A percentile compares a stretch with the other conserved stretches of the same genome.
Evolutionary conservation across 2,797 vertebrate species (phyloP).

Genomic region (Coendou prehensilis): DNA sequence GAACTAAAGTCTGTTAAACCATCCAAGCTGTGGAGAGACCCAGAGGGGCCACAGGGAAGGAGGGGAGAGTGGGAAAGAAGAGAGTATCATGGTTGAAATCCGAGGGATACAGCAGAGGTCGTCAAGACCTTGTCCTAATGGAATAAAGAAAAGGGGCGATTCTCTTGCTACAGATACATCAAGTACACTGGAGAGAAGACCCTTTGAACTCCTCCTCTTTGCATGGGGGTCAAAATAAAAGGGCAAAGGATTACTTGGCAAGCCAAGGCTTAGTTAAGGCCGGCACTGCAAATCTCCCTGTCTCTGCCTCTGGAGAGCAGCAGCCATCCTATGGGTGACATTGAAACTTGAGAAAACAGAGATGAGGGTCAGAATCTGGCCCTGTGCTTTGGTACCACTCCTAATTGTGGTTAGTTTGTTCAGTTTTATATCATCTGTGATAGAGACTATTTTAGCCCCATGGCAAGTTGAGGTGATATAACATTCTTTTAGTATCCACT

Average conservation of each 20-base stretch:
- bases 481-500: slow-evolving; percentile 43
- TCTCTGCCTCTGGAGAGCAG: background rate
- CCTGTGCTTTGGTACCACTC: background rate
- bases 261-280: background rate
- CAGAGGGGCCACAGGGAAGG: background rate
- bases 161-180: background rate
- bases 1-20: background rate
- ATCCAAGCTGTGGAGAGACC: background rate
- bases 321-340: background rate
- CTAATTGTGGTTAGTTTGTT: background rate
- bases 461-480: background rate
- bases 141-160: background rate
- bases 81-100: background rate
- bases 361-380: background rate
- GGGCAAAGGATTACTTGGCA: background rate
- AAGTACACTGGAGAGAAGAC: background rate
- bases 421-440: background rate
- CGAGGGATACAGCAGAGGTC: background rate
- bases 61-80: background rate
- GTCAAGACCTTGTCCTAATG: background rate
- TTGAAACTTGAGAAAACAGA: background rate
- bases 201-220: background rate
- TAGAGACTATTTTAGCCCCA: background rate
- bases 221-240: background rate
- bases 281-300: too few relatives aligned